Conservation (phyloP, 2,113 vertebrate species). For the Epinephelus fuscoguttatus region DNA sequence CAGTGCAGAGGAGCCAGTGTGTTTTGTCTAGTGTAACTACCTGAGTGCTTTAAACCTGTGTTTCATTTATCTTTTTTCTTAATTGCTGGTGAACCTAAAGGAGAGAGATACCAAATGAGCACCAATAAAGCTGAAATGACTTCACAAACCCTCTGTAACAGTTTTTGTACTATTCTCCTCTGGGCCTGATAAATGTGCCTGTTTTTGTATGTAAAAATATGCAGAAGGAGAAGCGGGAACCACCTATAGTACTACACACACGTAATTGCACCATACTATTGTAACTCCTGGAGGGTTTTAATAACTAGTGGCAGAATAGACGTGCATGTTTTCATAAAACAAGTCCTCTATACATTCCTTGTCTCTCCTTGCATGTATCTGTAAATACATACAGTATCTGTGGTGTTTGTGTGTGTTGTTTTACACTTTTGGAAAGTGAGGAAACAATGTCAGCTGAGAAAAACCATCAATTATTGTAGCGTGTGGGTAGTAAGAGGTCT, state of each 20-base stretch:
- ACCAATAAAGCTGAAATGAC: neutral
- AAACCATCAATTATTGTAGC: neutral
- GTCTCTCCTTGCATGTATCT: neutral
- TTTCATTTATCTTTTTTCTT: no score
- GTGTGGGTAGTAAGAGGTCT: neutral
- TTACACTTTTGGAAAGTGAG: neutral
- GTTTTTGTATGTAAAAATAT: conserved; percentile 35
- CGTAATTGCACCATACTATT: conserved; percentile 3
- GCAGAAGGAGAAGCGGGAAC: conserved; percentile 20
- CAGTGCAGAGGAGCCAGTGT: no score
- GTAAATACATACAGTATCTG: neutral
- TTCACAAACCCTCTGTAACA: neutral
- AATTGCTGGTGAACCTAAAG: neutral
- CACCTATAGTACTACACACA: neutral
- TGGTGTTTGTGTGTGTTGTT: neutral
- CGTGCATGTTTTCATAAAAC: conserved; percentile 36
- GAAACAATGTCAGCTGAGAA: neutral
- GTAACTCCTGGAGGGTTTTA: conserved; percentile 34
- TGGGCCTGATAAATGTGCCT: neutral
- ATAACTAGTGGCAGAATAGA: conserved; percentile 26
- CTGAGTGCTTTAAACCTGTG: no score
- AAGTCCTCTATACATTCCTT: neutral
- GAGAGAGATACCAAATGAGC: neutral
- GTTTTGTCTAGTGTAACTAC: no score
- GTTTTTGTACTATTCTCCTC: neutral